Conservation (phyloP, 2,888 invertebrate species). For the Caenorhabditis sulstoni region DNA sequence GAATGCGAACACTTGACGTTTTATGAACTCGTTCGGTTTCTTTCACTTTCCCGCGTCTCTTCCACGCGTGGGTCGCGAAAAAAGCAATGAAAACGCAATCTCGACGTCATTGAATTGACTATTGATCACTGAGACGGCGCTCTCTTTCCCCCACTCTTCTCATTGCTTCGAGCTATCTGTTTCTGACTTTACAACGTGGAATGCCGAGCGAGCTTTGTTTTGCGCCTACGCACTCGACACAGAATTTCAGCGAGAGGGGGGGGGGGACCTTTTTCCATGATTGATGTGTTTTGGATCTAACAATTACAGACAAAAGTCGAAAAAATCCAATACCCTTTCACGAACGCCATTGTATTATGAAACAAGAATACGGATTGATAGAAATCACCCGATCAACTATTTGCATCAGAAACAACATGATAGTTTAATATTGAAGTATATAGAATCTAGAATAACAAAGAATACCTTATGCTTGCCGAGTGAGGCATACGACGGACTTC, state of each 20-base stretch:
- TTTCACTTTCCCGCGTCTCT: not conserved
- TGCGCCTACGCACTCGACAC: slow-evolving; percentile 54
- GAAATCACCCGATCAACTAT: too few species aligned
- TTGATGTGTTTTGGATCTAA: slow-evolving; percentile 41
- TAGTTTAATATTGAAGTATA: too few species aligned
- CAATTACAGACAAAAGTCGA: not conserved
- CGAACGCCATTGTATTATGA: too few species aligned
- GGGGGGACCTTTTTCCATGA: slow-evolving; percentile 52
- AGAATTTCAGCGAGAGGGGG: not conserved
- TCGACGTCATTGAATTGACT: slow-evolving; percentile 59
- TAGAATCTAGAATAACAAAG: not conserved
- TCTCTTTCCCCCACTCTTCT: slow-evolving; percentile 28
- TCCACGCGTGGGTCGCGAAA: slow-evolving; percentile 41
- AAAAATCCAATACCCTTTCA: too few species aligned
- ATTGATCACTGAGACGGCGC: slow-evolving; percentile 51
- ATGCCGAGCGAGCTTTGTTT: slow-evolving; percentile 53
- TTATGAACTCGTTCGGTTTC: slow-evolving; percentile 31
- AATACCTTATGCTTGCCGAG: slow-evolving; percentile 70
- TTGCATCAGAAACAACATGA: too few species aligned
- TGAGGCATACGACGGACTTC: slow-evolving; percentile 73
- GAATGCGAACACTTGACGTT: slow-evolving; percentile 20
- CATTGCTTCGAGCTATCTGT: slow-evolving; percentile 50
- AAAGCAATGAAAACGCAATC: slow-evolving; percentile 41
- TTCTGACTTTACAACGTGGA: slow-evolving; percentile 60
- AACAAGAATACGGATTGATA: too few species aligned